Evolutionary conservation across 2,113 vertebrate genomes (phyloP).

Genomic region (Phalacrocorax aristotelis): DNA sequence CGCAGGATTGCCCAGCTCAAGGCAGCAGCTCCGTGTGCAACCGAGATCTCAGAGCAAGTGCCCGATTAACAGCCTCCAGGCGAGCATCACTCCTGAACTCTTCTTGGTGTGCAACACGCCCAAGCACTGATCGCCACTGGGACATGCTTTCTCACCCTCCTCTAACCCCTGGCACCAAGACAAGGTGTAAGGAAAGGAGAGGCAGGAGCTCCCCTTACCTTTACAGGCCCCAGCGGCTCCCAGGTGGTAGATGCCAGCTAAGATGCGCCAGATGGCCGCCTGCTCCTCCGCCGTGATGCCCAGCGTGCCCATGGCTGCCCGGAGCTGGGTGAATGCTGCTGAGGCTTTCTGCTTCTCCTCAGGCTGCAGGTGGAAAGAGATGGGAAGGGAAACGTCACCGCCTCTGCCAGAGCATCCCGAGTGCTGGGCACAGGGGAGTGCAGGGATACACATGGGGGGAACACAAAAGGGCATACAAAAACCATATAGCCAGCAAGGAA

Average conservation of each 20-base stretch:
- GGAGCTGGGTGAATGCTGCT: conserved; percentile 81
- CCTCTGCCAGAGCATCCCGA: not conserved
- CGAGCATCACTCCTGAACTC: accelerated
- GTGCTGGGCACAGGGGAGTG: accelerated
- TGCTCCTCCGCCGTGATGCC: conserved; percentile 82
- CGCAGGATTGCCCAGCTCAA: not conserved
- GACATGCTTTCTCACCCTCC: accelerated
- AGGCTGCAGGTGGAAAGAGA: conserved; percentile 66
- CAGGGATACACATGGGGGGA: accelerated
- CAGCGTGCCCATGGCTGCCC: conserved; percentile 85
- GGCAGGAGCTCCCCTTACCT: conserved; percentile 73
- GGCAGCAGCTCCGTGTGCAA: accelerated
- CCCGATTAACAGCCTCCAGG: accelerated
- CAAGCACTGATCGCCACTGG: accelerated
- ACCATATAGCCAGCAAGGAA: no score
- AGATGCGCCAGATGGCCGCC: conserved; percentile 85
- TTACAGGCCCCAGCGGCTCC: conserved; percentile 88
- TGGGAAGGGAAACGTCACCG: not conserved
- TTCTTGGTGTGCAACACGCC: accelerated
- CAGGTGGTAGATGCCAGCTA: conserved; percentile 92
- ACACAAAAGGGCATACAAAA: accelerated
- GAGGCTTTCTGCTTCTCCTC: conserved; percentile 91
- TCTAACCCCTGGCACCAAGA: accelerated
- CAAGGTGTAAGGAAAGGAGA: accelerated
- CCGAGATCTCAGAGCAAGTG: not conserved